Evolutionary conservation across 2,797 vertebrate genomes (phyloP).

Genomic region (Acipenser ruthenus): DNA sequence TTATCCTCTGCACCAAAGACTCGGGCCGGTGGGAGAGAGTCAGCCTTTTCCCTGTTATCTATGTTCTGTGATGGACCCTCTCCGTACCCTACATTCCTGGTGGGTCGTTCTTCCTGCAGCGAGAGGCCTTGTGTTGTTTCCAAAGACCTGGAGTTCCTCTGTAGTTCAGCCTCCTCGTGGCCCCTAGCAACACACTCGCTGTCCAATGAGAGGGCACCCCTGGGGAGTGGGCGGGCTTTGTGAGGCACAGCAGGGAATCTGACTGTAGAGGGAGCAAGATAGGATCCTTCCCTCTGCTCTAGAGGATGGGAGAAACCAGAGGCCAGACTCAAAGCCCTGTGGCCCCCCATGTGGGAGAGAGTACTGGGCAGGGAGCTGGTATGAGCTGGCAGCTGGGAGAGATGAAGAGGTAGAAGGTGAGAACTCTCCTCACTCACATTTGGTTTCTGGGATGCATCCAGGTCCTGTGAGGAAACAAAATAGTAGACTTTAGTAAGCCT

Average conservation of each 20-base stretch:
- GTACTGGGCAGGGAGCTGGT: too few species aligned
- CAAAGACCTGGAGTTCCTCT: conserved; percentile 7
- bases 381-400: too few species aligned
- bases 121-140: conserved; percentile 2
- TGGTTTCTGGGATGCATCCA: too few species aligned
- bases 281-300: too few species aligned
- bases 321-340: neutral
- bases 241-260: neutral
- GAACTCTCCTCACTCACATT: too few species aligned
- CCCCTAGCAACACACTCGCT: conserved; percentile 16
- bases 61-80: conserved; percentile 20
- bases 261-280: too few species aligned
- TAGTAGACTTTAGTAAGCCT: too few species aligned
- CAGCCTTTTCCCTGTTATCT: conserved; percentile 4
- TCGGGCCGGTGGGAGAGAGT: neutral
- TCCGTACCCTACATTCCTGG: conserved; percentile 13
- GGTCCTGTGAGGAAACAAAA: too few species aligned
- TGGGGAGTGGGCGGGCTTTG: conserved; percentile 14
- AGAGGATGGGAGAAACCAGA: conserved; percentile 8
- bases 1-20: neutral
- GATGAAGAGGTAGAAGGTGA: too few species aligned
- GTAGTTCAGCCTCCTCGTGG: conserved; percentile 9
- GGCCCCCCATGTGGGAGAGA: neutral
- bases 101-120: conserved; percentile 17
- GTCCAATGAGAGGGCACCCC: conserved; percentile 16